Base-by-base conservation (phyloP, 1,140 invertebrate genomes). In the Saccostrea cuccullata region DNA sequence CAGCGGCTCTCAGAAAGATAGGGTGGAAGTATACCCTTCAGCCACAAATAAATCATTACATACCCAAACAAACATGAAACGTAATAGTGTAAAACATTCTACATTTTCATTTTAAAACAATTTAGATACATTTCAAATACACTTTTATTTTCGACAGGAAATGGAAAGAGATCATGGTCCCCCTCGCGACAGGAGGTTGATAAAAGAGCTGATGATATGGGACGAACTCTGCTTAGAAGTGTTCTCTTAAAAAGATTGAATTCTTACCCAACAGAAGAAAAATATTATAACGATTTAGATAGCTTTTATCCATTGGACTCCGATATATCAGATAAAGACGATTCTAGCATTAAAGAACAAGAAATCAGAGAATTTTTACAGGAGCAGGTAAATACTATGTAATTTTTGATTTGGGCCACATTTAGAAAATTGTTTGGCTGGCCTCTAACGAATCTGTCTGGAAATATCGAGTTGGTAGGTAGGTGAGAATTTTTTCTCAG, bases 231-330 rank as follows among this genome's bases (percentile, higher is more conserved):
- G 70, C 70, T 73, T 73, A 73, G 26, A 30, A 73, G 26, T 73
- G 70, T 73, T 73, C 70, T 73, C 9, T 73, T 73, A 73, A 73
- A 73, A 73, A 30, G 70, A 30, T 73, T 73, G 11, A 73, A 73
- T 26, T 30, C 70, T 30, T 73, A 15, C 26, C 23, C 23, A 30
- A 8, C 70, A 30, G 30, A 30, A 26, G 15, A 36, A 23, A 73
- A 36, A 30, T 73, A 36, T 30, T 73, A 73, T 73, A 73, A 26
- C 70, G 70, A 73, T 36, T 73, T 26, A 73, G 70, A 73, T 30
- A 73, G 70, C 23, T 73, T 73, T 73, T 73, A 73, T 73, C 70
- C 70, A 26, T 30, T 73, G 70, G 70, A 36, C 70, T 73, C 70
- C 30, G 70, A 73, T 30, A 36, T 73, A 30, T 36, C 23, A 30